Evolutionary conservation across 2,797 vertebrate species (phyloP).

Genomic region (Malacoraja senta): DNA sequence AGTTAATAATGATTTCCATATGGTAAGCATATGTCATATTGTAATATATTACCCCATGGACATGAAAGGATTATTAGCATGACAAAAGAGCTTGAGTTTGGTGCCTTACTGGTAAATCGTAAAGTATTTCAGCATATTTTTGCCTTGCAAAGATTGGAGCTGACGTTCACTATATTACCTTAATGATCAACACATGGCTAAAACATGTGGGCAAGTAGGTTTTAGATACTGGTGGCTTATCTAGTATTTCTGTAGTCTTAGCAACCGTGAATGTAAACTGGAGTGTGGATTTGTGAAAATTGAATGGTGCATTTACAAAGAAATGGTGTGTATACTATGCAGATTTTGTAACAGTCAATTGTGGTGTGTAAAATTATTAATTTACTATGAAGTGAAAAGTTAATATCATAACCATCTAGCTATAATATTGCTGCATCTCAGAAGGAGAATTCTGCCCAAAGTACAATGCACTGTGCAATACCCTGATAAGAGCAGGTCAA

Average conservation of each 20-base stretch:
- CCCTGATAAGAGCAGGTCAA: not conserved
- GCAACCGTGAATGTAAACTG: constrained; percentile 1
- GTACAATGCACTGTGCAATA: not conserved
- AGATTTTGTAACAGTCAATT: not conserved
- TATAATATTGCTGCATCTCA: not conserved
- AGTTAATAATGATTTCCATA: constrained; percentile 35
- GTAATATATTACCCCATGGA: constrained; percentile 31
- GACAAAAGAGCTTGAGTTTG: constrained; percentile 16
- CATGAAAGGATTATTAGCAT: constrained; percentile 35
- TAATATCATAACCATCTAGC: not conserved
- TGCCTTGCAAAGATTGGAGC: constrained; percentile 12
- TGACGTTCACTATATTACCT: not conserved
- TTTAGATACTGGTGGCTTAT: not conserved
- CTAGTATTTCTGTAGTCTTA: not conserved
- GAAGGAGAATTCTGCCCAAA: not conserved
- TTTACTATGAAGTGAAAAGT: not conserved
- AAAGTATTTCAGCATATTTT: constrained; percentile 24
- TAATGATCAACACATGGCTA: constrained; percentile 32
- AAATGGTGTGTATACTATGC: not conserved
- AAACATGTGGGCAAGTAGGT: not conserved
- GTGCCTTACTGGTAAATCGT: constrained; percentile 28
- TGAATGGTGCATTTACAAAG: not conserved
- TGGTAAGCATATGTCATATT: constrained; percentile 34
- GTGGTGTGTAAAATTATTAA: no score
- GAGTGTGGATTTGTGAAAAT: not conserved